phyloP scores from a whole-genome alignment of 2,888 invertebrate genomes.

The Sphecodes monilicornis region DNA sequence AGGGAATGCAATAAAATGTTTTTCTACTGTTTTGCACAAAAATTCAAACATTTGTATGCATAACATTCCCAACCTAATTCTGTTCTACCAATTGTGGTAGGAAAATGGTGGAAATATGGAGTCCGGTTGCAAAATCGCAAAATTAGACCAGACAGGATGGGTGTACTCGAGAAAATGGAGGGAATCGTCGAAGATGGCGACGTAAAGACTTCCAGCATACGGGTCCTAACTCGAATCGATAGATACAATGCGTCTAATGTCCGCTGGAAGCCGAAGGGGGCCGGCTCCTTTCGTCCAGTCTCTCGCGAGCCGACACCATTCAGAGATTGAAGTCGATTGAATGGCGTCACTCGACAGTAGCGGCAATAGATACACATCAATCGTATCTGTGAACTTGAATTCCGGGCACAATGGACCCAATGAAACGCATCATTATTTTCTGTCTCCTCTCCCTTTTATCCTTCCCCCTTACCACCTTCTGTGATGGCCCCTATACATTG shows the following conservation, averaged over 20 bases:
- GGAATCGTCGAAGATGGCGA: constrained; percentile 34
- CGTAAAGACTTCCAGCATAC: constrained; percentile 26
- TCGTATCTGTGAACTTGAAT: constrained; percentile 79
- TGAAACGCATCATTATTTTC: constrained; percentile 79
- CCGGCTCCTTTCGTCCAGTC: constrained; percentile 38
- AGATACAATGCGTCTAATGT: constrained; percentile 72
- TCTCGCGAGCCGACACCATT: constrained; percentile 59
- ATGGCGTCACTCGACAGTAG: constrained; percentile 66
- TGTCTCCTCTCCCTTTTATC: constrained; percentile 62
- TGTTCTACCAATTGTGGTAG: not conserved
- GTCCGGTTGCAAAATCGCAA: not conserved
- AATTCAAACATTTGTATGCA: not conserved
- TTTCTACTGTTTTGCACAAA: not conserved
- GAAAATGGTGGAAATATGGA: not conserved
- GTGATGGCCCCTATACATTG: not conserved
- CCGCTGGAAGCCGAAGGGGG: constrained; percentile 53
- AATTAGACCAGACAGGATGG: not conserved
- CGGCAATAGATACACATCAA: constrained; percentile 68
- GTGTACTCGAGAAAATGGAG: not conserved
- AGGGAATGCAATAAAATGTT: no score
- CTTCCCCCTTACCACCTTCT: not conserved
- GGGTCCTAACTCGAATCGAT: constrained; percentile 53
- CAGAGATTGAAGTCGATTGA: constrained; percentile 79
- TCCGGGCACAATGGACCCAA: constrained; percentile 75
- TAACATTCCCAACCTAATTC: not conserved